Evolutionary conservation across 1,140 invertebrate species (phyloP).

Genomic region (Pseudomyrmex flavicornis): DNA sequence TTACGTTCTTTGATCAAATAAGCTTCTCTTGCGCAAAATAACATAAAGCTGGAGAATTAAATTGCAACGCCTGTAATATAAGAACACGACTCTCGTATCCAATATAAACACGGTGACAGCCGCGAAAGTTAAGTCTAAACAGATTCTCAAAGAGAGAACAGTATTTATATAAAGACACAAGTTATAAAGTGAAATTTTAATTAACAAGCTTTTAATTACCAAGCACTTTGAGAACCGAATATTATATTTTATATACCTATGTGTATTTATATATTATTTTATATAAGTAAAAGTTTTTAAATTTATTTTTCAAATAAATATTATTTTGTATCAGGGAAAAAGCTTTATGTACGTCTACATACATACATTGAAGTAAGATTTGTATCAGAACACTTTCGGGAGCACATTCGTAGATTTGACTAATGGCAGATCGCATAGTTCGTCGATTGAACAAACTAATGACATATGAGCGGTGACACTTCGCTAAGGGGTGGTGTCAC

Average conservation of each 20-base stretch:
- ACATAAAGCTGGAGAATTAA: conserved; percentile 17
- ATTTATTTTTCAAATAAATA: no score
- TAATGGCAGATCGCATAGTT: conserved; percentile 11
- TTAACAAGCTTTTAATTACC: conserved; percentile 12
- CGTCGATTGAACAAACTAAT: conserved; percentile 35
- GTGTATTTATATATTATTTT: no score
- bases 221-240: neutral
- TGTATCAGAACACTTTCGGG: neutral
- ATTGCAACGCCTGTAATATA: conserved; percentile 14
- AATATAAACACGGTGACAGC: neutral
- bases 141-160: neutral
- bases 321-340: neutral
- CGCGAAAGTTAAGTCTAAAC: neutral
- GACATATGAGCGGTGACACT: neutral
- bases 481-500: conserved; percentile 6
- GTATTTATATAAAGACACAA: neutral
- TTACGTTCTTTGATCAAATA: conserved; percentile 20
- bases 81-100: neutral
- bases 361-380: neutral
- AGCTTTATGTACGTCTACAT: neutral
- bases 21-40: neutral
- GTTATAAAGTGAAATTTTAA: conserved; percentile 12
- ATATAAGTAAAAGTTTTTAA: no score
- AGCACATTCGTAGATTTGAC: neutral
- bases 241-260: neutral